Evolutionary conservation across 1,140 invertebrate genomes (phyloP), one percentile per base, ranked within the genome.

Genomic region (Berghia stephanieae): DNA sequence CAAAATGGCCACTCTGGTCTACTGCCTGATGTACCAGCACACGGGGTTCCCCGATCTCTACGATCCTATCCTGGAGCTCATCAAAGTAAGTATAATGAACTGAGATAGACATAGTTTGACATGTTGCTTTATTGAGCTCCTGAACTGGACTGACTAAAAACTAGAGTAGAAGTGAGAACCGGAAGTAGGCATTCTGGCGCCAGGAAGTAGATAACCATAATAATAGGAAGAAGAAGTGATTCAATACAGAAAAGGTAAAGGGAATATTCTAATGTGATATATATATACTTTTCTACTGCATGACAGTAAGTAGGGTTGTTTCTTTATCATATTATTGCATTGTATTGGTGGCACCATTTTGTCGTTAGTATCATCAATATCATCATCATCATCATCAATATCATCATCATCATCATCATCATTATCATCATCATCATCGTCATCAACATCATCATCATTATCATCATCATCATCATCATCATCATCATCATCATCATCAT

Each of bases 1-100:
- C n/a, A n/a, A n/a, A n/a, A n/a, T 87, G 34, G 79, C 81, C 16
- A 80, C 83, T 67, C 71, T 89, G 1, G 34, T 88, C 13, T 83
- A 88, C 66, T 82, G 81, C 46, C 78, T 86, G 36, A 88, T 89
- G 81, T 83, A 86, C 71, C 79, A 85, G 10, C 87, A 89, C 79
- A 80, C 86, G 49, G 88, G 88, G 13, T 89, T 87, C 72, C 88
- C 88, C 52, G 87, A 89, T 27, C 81, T 89, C 3, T 89, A 89
- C 70, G 86, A 88, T 66, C 87, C 88, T 4, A 55, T 89, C 21
- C 76, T 88, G 21, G 84, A 86, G 31, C 75, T 79, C 1, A 82
- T 89, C 1, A 86, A 88, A 83, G 88, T 89, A 77, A 79, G 71
- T 21, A 31, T 36, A 24, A 18, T 13, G 34, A 3, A n/a, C n/a